A percentile compares a stretch with the other conserved stretches of the same genome.
phyloP scores from a whole-genome alignment of 2,113 vertebrate species.

The Alosa alosa region DNA sequence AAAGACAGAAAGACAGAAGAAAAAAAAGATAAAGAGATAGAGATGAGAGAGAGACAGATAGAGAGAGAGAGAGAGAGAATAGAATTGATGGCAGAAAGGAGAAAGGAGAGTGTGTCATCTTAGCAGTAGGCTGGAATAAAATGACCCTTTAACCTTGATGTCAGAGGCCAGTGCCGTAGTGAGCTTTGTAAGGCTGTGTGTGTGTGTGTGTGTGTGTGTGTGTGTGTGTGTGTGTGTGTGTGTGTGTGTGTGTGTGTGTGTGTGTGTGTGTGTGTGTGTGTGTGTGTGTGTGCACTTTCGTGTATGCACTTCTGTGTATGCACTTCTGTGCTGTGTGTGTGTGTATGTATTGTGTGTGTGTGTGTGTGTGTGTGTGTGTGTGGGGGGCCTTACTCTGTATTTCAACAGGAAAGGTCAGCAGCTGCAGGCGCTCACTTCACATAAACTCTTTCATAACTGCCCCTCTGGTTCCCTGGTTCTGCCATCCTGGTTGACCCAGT shows the following conservation, averaged over 20 bases:
- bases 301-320: not conserved
- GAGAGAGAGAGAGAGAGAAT: not conserved
- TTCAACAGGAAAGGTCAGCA: not conserved
- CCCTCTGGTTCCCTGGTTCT: not conserved
- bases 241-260: not conserved
- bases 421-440: not conserved
- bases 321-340: not conserved
- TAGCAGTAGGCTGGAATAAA: not conserved
- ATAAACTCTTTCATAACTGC: not conserved
- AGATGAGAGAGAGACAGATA: not conserved
- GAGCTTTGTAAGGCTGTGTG: not conserved
- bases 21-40: not conserved
- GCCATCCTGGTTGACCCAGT: not conserved
- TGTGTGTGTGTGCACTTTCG: not conserved
- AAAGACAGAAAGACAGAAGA: not conserved
- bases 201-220: not conserved
- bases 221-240: not conserved
- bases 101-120: not conserved
- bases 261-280: not conserved
- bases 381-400: not conserved
- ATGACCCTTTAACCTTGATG: not conserved
- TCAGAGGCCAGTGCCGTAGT: constrained; percentile 1
- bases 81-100: not conserved
- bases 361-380: constrained; percentile 6
- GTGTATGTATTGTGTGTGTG: not conserved